A percentile compares a stretch with the other conserved stretches of the same genome.
phyloP scores from a whole-genome alignment of 1,140 invertebrate species.

The Aphaenogaster ashmeadi region DNA sequence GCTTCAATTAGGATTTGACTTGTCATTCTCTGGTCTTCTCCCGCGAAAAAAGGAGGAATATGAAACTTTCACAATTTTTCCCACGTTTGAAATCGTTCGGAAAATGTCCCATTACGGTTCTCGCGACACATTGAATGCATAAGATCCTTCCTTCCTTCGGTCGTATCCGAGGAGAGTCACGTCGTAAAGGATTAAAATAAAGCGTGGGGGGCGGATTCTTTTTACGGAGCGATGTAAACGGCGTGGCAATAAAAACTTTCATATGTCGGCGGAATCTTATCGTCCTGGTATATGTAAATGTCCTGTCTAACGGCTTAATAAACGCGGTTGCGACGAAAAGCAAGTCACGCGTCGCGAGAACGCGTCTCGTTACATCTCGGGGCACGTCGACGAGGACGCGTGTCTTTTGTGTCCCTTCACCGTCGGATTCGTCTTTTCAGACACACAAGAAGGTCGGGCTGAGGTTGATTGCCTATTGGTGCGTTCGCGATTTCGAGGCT shows the following conservation, averaged over 20 bases:
- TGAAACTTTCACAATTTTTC: neutral
- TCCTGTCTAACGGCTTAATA: conserved; percentile 49
- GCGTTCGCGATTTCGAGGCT: conserved; percentile 88
- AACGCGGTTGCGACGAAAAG: neutral
- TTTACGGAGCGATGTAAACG: conserved; percentile 23
- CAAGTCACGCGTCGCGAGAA: neutral
- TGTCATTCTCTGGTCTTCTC: neutral
- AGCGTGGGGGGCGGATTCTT: neutral
- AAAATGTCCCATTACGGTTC: neutral
- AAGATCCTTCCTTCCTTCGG: neutral
- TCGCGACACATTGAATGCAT: neutral
- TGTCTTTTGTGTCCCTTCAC: neutral
- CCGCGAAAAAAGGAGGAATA: neutral
- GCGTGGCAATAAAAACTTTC: conserved; percentile 44
- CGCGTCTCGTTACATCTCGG: neutral
- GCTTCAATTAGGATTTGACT: neutral
- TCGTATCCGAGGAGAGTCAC: neutral
- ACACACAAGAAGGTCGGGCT: conserved; percentile 88
- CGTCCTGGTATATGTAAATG: neutral
- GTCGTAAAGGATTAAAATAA: conserved; percentile 61
- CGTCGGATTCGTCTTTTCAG: conserved; percentile 78
- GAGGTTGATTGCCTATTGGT: conserved; percentile 88
- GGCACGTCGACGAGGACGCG: neutral
- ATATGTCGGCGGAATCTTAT: conserved; percentile 8
- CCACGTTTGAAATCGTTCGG: neutral